Conservation (phyloP, 2,797 vertebrate species). For the Iguana delicatissima region DNA sequence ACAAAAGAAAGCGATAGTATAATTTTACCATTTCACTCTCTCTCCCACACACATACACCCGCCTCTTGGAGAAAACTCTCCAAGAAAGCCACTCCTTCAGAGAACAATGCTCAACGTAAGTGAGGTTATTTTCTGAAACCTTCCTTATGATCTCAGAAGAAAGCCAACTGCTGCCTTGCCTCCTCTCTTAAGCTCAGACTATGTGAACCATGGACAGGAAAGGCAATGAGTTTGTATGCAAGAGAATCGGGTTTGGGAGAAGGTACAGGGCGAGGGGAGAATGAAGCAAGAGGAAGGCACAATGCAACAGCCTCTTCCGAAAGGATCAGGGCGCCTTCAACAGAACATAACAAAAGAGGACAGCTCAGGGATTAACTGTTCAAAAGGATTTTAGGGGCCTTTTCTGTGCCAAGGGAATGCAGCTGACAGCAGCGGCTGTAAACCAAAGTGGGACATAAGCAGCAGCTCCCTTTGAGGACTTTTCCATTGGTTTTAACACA, state of each 20-base stretch:
- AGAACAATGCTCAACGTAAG: neutral
- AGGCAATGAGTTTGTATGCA: neutral
- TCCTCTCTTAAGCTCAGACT: neutral
- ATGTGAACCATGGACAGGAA: neutral
- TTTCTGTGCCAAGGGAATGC: neutral
- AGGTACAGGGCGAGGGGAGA: too few relatives aligned
- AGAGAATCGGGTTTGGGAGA: accelerated
- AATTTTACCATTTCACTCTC: accelerated
- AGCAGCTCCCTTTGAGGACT: neutral
- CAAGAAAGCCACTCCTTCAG: neutral
- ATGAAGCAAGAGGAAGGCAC: accelerated
- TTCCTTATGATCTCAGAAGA: neutral
- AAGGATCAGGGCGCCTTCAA: neutral
- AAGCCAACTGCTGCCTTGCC: neutral
- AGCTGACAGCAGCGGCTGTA: neutral
- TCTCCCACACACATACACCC: neutral
- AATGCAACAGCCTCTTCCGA: neutral
- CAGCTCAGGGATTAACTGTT: neutral
- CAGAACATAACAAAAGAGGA: accelerated
- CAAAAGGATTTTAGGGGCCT: constrained; percentile 10
- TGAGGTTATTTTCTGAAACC: constrained; percentile 5
- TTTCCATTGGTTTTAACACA: neutral
- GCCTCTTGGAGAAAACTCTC: constrained; percentile 3
- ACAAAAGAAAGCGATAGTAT: neutral
- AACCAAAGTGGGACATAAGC: neutral